Evolutionary conservation across 2,113 vertebrate species (phyloP).

Genomic region (Turnix velox): DNA sequence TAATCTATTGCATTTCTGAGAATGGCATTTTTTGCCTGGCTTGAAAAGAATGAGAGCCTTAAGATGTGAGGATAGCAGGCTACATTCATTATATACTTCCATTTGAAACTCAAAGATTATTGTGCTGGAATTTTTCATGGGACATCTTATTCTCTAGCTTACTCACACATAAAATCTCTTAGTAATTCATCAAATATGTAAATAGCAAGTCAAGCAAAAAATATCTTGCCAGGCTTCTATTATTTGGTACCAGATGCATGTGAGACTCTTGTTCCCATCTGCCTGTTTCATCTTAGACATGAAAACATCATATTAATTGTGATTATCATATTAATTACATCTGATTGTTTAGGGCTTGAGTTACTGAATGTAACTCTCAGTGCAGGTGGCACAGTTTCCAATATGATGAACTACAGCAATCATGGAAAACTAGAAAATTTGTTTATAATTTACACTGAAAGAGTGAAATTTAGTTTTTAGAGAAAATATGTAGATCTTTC

Average conservation of each 20-base stretch:
- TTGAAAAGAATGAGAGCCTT: background rate
- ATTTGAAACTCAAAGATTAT: constrained; percentile 30
- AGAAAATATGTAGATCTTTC: constrained; percentile 56
- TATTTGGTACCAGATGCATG: constrained; percentile 67
- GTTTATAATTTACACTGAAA: constrained; percentile 64
- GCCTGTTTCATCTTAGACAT: constrained; percentile 63
- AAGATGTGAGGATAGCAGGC: background rate
- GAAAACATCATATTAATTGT: constrained; percentile 72
- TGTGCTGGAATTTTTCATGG: background rate
- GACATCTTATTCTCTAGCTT: constrained; percentile 5
- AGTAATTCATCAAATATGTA: constrained; percentile 62
- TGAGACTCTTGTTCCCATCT: constrained; percentile 64
- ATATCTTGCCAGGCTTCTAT: constrained; percentile 43
- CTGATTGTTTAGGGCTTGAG: constrained; percentile 56
- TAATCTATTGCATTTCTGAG: background rate
- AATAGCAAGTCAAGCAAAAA: constrained; percentile 49
- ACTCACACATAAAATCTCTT: constrained; percentile 2
- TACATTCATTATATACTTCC: background rate
- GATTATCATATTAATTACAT: constrained; percentile 67
- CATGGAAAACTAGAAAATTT: constrained; percentile 52
- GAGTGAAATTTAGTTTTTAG: constrained; percentile 42
- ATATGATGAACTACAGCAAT: constrained; percentile 34
- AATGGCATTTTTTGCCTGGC: constrained; percentile 16
- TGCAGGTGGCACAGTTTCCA: constrained; percentile 56
- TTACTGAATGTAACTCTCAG: constrained; percentile 33